phyloP scores from a whole-genome alignment of 2,113 vertebrate genomes.

The Anoura caudifer region DNA sequence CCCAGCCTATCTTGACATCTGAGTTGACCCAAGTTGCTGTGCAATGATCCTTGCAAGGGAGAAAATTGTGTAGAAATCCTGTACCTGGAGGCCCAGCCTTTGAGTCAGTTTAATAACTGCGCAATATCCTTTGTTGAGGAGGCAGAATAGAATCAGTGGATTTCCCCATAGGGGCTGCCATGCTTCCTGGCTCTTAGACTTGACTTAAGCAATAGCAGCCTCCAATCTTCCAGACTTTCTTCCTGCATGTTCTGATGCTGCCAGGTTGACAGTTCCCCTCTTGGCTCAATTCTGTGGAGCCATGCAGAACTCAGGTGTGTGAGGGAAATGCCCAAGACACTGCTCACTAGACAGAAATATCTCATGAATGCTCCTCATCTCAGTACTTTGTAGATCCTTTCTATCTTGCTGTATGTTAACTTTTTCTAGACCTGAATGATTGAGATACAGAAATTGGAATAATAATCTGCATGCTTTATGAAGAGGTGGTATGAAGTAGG shows the following conservation, averaged over 20 bases:
- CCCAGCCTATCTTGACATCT: neutral
- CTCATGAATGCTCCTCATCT: no score
- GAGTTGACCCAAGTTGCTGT: neutral
- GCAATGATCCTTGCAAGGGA: neutral
- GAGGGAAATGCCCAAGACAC: neutral
- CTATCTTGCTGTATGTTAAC: neutral
- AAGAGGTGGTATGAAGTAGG: neutral
- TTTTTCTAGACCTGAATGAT: neutral
- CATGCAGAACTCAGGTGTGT: neutral
- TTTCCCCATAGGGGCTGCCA: neutral
- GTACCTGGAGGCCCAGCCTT: neutral
- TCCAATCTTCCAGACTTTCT: neutral
- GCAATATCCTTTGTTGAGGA: neutral
- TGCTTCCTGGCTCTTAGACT: neutral
- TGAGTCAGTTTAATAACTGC: neutral
- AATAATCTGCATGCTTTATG: neutral
- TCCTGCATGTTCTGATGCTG: neutral
- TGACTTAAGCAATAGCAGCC: neutral
- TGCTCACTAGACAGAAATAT: neutral
- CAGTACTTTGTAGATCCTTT: neutral
- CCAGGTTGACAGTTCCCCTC: neutral
- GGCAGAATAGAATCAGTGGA: neutral
- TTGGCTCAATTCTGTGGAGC: neutral
- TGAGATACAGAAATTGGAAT: neutral
- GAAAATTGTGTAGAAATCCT: neutral